Percentiles rank a stretch among this genome's conserved stretches.
Evolutionary conservation across 2,888 invertebrate genomes (phyloP).

Genomic region (Rapana venosa): DNA sequence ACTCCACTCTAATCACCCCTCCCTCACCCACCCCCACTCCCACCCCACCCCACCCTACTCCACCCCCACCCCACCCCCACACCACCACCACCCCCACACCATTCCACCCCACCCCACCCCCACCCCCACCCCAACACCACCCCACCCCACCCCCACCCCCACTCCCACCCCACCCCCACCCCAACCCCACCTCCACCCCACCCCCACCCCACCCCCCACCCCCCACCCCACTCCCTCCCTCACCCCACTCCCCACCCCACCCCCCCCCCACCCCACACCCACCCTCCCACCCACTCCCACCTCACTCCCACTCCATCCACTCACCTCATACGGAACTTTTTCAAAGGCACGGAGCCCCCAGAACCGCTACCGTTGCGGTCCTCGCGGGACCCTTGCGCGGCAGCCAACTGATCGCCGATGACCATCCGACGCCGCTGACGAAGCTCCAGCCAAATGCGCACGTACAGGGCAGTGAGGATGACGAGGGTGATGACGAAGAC

Average conservation of each 20-base stretch:
- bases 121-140: no score
- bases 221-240: no score
- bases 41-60: no score
- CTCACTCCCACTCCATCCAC: not conserved
- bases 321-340: constrained; percentile 38
- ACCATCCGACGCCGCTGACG: constrained; percentile 51
- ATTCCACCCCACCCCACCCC: no score
- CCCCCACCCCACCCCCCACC: no score
- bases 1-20: no score
- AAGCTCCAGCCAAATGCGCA: constrained; percentile 56
- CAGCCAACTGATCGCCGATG: constrained; percentile 50
- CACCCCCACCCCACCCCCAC: no score
- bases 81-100: no score
- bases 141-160: no score
- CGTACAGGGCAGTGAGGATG: constrained; percentile 62
- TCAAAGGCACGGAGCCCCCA: not conserved
- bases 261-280: not conserved
- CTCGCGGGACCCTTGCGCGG: constrained; percentile 41
- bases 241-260: no score
- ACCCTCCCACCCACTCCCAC: not conserved
- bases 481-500: constrained; percentile 62
- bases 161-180: not conserved
- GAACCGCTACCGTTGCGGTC: not conserved
- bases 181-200: no score
- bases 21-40: no score